Percentiles rank a stretch among this genome's conserved stretches.
These are phyloP conservation scores for Nesidiocoris tenuis DNA, from an alignment of 2,888 invertebrate genomes.

Conservation along the genomic window DNA sequence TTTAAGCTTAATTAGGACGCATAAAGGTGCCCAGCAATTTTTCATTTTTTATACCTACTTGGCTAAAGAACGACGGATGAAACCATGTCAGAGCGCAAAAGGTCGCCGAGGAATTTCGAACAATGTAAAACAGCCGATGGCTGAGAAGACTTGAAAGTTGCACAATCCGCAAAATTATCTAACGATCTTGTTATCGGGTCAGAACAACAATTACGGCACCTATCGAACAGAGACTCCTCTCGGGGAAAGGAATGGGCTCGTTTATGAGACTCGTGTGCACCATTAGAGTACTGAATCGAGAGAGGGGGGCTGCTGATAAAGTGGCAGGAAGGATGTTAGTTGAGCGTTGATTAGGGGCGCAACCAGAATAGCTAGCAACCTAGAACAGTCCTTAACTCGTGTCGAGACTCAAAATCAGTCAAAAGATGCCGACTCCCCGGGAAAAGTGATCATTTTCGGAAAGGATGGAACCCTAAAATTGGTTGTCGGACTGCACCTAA, in stretches of 20 bases:
- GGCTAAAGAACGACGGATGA: no score
- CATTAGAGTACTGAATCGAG: neutral
- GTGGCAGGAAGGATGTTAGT: constrained; percentile 39
- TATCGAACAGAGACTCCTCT: neutral
- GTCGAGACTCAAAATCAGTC: neutral
- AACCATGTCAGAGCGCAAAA: no score
- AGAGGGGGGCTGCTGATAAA: constrained; percentile 25
- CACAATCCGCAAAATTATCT: no score
- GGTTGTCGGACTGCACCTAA: no score
- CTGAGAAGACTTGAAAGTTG: neutral
- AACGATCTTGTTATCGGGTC: neutral
- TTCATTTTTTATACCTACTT: no score
- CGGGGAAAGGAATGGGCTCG: neutral
- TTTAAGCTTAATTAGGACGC: no score
- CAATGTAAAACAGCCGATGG: neutral
- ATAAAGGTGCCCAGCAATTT: no score
- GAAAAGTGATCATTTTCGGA: no score
- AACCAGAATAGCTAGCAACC: neutral
- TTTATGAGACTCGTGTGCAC: neutral
- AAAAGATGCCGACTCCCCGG: neutral
- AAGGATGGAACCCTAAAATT: no score
- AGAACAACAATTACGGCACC: neutral
- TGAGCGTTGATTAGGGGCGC: constrained; percentile 25
- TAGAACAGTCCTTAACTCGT: neutral
- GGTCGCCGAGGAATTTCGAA: no score